Evolutionary conservation across 2,888 invertebrate species (phyloP).

Genomic region (Drosophila affinis): DNA sequence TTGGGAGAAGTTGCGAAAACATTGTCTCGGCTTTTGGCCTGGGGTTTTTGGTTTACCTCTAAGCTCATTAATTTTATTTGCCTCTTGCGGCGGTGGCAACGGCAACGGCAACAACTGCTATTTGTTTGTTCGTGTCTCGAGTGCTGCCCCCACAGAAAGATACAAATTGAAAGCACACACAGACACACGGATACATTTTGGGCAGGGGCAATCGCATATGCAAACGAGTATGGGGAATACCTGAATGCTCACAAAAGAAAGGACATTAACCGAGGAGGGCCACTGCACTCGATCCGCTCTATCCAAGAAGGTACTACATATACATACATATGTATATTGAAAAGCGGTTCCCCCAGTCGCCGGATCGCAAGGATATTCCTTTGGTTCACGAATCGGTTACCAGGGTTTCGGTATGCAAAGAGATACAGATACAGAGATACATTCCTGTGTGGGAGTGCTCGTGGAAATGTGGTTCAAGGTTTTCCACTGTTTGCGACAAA

Average conservation of each 20-base stretch:
- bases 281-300: background rate
- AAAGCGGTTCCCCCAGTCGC: background rate
- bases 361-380: background rate
- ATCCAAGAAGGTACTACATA: background rate
- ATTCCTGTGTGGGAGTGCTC: background rate
- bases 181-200: slow-evolving; percentile 5
- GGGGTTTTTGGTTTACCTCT: slow-evolving; percentile 50
- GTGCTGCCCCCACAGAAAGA: slow-evolving; percentile 25
- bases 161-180: slow-evolving; percentile 21
- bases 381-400: background rate
- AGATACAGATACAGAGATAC: background rate
- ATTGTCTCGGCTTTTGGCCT: slow-evolving; percentile 39
- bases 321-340: background rate
- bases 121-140: slow-evolving; percentile 32
- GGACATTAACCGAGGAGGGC: background rate
- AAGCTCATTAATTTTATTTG: slow-evolving; percentile 69
- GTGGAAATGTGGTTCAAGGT: slow-evolving; percentile 54
- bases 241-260: background rate
- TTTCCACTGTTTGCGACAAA: slow-evolving; percentile 32
- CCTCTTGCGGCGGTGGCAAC: slow-evolving; percentile 38
- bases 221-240: slow-evolving; percentile 7
- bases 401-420: background rate
- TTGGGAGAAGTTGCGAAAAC: slow-evolving; percentile 21
- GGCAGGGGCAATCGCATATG: background rate
- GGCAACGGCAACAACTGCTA: background rate